Evolutionary conservation across 2,888 invertebrate genomes (phyloP), one percentile per base, ranked within the genome.

Genomic region (Eilema griseolum): DNA sequence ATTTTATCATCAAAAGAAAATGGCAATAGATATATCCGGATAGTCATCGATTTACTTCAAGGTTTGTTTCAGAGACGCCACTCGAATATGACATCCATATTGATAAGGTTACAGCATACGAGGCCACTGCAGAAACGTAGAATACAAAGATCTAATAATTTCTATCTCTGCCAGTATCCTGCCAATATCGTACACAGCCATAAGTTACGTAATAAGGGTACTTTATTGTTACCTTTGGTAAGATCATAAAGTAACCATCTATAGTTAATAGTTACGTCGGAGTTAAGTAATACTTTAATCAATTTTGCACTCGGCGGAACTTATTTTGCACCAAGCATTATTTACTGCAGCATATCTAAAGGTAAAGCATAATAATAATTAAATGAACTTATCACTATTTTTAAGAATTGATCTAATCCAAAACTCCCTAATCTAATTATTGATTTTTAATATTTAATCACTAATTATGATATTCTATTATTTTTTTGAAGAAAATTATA

Each of bases 31-130:
- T 78, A 92, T 89, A 92, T 93, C 92, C 90, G 91, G 92, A 91
- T 91, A 88, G 84, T 88, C 88, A 90, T 92, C 90, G 86, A 92
- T 90, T 91, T 90, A 84, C 86, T 84, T 87, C 91, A 93, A 94
- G 93, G 93, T 88, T 86, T 76, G 33, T 12, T 70, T 85, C 80
- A 82, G 84, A 86, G 85, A 86, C 87, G 86, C 86, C 83, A 85
- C 80, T 86, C 84, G 83, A 86, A 81, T 82, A 83, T 86, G 82
- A 86, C 86, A 87, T 88, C 84, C 86, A 74, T 85, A 85, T 86
- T 89, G 90, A 92, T 93, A 92, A 95, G 93, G 94, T 85, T 89
- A 87, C 83, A 81, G 82, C 85, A 79, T 78, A 86, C 79, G 80
- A 83, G 81, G 83, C 78, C 83, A 75, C 75, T 60, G 70, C 66